phyloP scores from a whole-genome alignment of 2,888 invertebrate species.

The Galeopsomyia nigrocyanea region DNA sequence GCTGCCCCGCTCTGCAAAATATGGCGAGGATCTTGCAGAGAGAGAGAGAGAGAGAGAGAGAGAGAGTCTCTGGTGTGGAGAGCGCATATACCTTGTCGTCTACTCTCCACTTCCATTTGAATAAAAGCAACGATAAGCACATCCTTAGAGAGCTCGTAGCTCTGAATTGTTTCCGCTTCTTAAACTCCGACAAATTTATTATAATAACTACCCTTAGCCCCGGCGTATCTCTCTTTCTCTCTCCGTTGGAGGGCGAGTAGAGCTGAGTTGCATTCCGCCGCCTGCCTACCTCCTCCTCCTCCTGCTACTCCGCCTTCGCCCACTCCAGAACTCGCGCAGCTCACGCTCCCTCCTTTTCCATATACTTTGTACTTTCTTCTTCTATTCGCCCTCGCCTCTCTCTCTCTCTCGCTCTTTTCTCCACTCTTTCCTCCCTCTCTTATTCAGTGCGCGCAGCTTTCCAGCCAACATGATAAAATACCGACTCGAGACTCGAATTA shows the following conservation, averaged over 20 bases:
- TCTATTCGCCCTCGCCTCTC: background rate
- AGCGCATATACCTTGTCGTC: constrained; percentile 55
- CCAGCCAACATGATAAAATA: constrained; percentile 28
- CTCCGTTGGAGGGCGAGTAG: constrained; percentile 6
- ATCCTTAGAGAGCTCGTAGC: constrained; percentile 66
- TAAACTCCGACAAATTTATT: constrained; percentile 68
- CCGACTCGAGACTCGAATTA: constrained; percentile 38
- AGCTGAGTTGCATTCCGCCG: constrained; percentile 38
- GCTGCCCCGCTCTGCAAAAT: background rate
- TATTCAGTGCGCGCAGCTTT: constrained; percentile 3
- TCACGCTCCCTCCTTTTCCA: constrained; percentile 39
- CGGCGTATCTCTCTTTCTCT: constrained; percentile 46
- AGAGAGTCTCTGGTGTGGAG: too few species aligned
- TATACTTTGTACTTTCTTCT: constrained; percentile 40
- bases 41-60: too few species aligned
- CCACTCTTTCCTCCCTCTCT: constrained; percentile 22
- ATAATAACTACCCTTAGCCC: constrained; percentile 67
- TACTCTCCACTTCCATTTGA: constrained; percentile 64
- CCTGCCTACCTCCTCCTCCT: constrained; percentile 29
- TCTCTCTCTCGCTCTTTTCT: constrained; percentile 24
- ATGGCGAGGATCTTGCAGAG: too few species aligned
- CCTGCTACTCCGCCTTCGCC: constrained; percentile 17
- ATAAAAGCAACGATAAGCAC: constrained; percentile 69
- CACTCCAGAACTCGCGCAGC: constrained; percentile 24
- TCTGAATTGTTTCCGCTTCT: constrained; percentile 69